Base-by-base conservation (phyloP, 2,113 vertebrate species). In the Tursiops truncatus region DNA sequence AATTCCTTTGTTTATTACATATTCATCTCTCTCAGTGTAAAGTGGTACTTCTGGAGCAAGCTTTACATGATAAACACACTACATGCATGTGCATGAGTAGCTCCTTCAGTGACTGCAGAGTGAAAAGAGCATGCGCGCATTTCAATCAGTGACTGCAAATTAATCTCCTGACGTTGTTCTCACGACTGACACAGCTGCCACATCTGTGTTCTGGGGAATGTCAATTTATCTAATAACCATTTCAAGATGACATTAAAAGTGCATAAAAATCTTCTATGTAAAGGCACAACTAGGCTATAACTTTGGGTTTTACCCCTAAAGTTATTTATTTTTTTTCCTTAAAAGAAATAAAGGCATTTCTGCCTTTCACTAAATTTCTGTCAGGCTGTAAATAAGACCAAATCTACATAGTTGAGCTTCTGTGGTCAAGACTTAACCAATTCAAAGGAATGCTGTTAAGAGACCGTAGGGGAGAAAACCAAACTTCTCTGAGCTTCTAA, bases 31-130 rank as follows among this genome's bases (percentile, higher is more conserved):
- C 81, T 97, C 97, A 95, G 97, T 98, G 98, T 98, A 98, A 98
- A 98, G 97, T 80, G 86, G 90, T 91, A 70, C 98, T 99, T 97
- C 96, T 88, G 96, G 95, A 98, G 97, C 96, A 80, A 96, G 87
- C 98, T 98, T 98, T 98, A 98, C 98, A 68, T 98, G 98, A 70
- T 93, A 76, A 91, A 94, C 25, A 0, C 90, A 97, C 96, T 96
- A 92, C 97, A 53, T 98, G 99, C 98, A 99, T 98, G 98, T 98
- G 98, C 99, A 99, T 98, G 98, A 97, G 38, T 6, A 56, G 97
- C 97, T 97, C 97, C 97, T 97, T 97, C 98, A 23, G 74, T 79
- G 60, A 73, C 84, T 97, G 95, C 97, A 0, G 0, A 77, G 65
- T 1, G 89, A 63, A 97, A 67, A 96, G 89, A 96, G 68, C 96